These are phyloP conservation scores for Pitta sordida DNA, from an alignment of 2,113 vertebrate genomes.

Conservation along the genomic window DNA sequence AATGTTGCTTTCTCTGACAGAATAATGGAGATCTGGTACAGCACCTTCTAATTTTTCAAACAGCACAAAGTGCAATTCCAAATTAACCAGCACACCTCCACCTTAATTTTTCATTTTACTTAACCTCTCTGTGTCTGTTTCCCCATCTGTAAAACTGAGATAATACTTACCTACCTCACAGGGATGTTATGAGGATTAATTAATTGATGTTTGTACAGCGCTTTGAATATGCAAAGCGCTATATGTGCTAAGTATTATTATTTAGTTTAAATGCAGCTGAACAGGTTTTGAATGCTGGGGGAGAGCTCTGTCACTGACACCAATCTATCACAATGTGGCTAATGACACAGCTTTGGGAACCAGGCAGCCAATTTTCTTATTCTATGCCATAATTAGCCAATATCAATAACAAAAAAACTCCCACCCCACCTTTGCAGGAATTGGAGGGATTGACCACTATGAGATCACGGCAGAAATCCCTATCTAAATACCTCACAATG, in stretches of 20 bases:
- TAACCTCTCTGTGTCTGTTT: slow-evolving; percentile 60
- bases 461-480: not conserved
- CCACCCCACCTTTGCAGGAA: not conserved
- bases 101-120: slow-evolving; percentile 60
- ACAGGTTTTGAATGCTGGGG: slow-evolving; percentile 37
- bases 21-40: slow-evolving; percentile 42
- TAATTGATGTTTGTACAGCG: slow-evolving; percentile 65
- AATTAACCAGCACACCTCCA: slow-evolving; percentile 61
- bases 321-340: slow-evolving; percentile 43
- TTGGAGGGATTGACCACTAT: not conserved
- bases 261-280: slow-evolving; percentile 52
- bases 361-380: slow-evolving; percentile 21
- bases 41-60: slow-evolving; percentile 63
- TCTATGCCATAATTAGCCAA: slow-evolving; percentile 45
- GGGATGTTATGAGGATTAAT: slow-evolving; percentile 67
- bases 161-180: slow-evolving; percentile 66
- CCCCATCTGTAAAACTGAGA: slow-evolving; percentile 64
- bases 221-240: slow-evolving; percentile 63
- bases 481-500: not conserved
- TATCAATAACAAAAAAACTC: not conserved
- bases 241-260: slow-evolving; percentile 55
- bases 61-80: slow-evolving; percentile 58
- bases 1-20: slow-evolving; percentile 21
- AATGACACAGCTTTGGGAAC: slow-evolving; percentile 45
- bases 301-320: slow-evolving; percentile 48